phyloP scores from a whole-genome alignment of 2,888 invertebrate species.

The Drosophila differens region DNA sequence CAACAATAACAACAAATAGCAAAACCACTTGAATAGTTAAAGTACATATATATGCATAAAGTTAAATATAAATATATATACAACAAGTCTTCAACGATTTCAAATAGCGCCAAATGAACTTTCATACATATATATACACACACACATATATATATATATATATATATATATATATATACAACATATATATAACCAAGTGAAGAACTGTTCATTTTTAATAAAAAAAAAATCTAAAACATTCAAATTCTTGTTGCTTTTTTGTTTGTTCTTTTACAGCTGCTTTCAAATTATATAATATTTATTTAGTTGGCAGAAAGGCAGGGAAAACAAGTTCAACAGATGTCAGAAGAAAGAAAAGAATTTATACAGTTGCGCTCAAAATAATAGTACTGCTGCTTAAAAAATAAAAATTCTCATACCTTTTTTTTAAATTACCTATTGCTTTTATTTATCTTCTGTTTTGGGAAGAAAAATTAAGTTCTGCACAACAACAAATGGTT shows the following conservation, averaged over 20 bases:
- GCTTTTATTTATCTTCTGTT: too few relatives aligned
- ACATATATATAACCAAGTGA: slow-evolving; percentile 53
- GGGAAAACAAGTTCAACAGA: background rate
- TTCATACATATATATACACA: slow-evolving; percentile 38
- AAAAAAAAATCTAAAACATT: slow-evolving; percentile 40
- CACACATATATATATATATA: slow-evolving; percentile 18
- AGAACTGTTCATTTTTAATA: slow-evolving; percentile 56
- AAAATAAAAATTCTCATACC: too few relatives aligned
- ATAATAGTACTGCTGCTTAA: background rate
- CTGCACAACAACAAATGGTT: background rate
- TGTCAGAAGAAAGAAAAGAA: background rate
- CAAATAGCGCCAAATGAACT: slow-evolving; percentile 78
- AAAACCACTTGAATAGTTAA: slow-evolving; percentile 43
- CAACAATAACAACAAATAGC: background rate
- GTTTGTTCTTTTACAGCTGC: background rate
- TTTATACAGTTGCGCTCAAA: background rate
- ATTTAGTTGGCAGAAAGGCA: background rate
- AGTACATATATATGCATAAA: slow-evolving; percentile 40
- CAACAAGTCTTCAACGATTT: slow-evolving; percentile 63
- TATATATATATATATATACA: slow-evolving; percentile 17
- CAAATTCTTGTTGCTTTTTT: background rate
- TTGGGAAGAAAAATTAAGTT: too few relatives aligned
- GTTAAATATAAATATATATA: slow-evolving; percentile 30
- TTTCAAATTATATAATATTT: background rate
- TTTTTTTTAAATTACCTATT: background rate